Base-by-base conservation (phyloP, 1,140 invertebrate species). In the Bradysia coprophila region DNA sequence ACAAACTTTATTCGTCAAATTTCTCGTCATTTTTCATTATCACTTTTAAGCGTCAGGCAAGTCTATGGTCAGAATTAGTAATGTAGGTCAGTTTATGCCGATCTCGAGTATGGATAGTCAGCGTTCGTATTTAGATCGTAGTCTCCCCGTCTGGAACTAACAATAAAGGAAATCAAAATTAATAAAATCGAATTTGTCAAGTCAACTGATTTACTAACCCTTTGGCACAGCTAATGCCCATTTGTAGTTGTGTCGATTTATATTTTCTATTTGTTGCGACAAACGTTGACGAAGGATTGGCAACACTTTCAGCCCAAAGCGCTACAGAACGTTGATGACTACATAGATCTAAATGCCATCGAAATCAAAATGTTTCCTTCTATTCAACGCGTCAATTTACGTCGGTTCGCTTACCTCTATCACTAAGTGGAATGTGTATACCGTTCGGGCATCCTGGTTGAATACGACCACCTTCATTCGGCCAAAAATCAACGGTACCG, bases 291-390 rank as follows among this genome's bases (percentile, higher is more conserved):
- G 57, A 48, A 63, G 67, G 43, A 58, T 51, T 40, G 54, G 54
- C 49, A 1, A 79, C 55, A 0, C 72, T 68, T 48, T 78, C 75
- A 0, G 69, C 65, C 49, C 71, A 74, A 43, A 68, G 67, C 38
- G 51, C 54, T 67, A 72, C 77, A 0, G 75, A 71, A 19, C 73
- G 63, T 38, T 72, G 64, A 54, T 81, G 77, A 49, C 70, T 76
- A 48, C 76, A 78, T 2, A 74, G 49, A 54, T 71, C 74, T 76
- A 50, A 6, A 55, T 28, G 24, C 6, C 6, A 28, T 13, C 6
- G 6, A 8, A 8, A 28, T 28, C 6, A 28, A 8, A 8, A 6
- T 8, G 13, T 28, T 13, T 28, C 24, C 6, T 8, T 28, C 13
- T 28, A 28, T 28, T 13, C 13, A 8, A n/a, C n/a, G n/a, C n/a